A percentile compares a stretch with the other conserved stretches of the same genome.
Evolutionary conservation across 2,797 vertebrate genomes (phyloP).

Genomic region (Coccyzus lansbergi): DNA sequence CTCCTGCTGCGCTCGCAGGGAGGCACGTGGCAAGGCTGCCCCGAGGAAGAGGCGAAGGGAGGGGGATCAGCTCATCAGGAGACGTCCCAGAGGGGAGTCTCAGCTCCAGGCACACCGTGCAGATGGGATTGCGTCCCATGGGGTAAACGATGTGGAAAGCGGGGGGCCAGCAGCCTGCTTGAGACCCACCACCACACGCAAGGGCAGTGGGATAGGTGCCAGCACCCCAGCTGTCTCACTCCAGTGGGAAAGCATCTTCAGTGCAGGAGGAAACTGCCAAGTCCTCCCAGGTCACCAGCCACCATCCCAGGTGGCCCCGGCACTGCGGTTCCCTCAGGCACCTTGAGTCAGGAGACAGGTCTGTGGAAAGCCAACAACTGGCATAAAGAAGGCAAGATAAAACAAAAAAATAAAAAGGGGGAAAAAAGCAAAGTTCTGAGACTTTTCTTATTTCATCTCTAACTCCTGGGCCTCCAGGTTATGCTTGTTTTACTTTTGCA

Average conservation of each 20-base stretch:
- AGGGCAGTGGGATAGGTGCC: not conserved
- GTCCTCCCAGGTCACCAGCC: not conserved
- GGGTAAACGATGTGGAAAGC: not conserved
- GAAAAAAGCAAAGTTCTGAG: not conserved
- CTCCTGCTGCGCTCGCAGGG: not conserved
- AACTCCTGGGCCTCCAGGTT: not conserved
- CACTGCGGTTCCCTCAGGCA: not conserved
- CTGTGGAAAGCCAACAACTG: not conserved
- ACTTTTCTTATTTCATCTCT: not conserved
- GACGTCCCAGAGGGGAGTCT: not conserved
- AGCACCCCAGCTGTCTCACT: not conserved
- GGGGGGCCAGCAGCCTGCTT: not conserved
- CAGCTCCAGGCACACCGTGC: not conserved
- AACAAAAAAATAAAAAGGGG: not conserved
- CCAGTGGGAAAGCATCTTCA: not conserved
- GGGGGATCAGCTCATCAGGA: not conserved
- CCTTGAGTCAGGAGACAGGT: not conserved
- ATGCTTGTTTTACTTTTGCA: not conserved
- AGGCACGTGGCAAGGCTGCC: not conserved
- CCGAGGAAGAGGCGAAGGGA: not conserved
- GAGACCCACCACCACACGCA: accelerated
- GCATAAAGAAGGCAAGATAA: not conserved
- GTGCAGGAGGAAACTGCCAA: not conserved
- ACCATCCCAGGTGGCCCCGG: accelerated
- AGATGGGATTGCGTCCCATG: not conserved